Evolutionary conservation across 2,797 vertebrate genomes (phyloP), one percentile per base, ranked within the genome.

Genomic region (Eidolon dupreanum): DNA sequence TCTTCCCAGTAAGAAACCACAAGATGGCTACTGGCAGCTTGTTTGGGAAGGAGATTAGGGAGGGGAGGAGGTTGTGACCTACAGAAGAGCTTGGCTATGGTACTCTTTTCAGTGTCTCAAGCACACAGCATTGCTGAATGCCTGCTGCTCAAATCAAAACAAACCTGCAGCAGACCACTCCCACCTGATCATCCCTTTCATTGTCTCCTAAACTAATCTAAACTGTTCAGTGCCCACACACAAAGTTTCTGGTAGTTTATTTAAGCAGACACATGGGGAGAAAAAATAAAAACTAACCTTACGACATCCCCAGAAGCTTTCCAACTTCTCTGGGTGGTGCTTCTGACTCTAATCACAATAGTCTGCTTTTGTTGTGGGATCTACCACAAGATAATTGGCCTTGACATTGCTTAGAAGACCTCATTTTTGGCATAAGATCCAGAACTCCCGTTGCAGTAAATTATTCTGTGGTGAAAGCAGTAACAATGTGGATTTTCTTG

Each of bases 371-470:
- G 98, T 98, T 98, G 98, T 96, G 92, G 98, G 96, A 97, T 98
- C 98, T 88, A 96, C 96, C 98, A 97, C 97, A 97, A 98, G 98
- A 98, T 98, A 98, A 99, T 98, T 98, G 98, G 98, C 98, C 98
- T 98, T 98, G 98, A 98, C 98, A 97, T 98, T 93, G 94, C 98
- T 98, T 98, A 98, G 96, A 97, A 97, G 98, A 98, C 96, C 97
- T 98, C 98, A 97, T 98, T 99, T 98, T 98, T 99, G 98, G 98
- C 98, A 97, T 97, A 89, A 95, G 97, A 98, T 98, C 74, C 95
- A 97, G 97, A 98, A 98, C 98, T 98, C 98, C 98, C 98, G 97
- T 99, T 99, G 98, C 98, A 98, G 98, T 99, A 98, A 98, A 98
- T 98, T 98, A 98, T 98, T 98, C 98, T 98, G 98, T 97, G 98